Evolutionary conservation across 37 sponge, comb jelly and placozoan genomes (phyloP), one percentile per base, ranked within the genome.

Genomic region (Geodia barretti): DNA sequence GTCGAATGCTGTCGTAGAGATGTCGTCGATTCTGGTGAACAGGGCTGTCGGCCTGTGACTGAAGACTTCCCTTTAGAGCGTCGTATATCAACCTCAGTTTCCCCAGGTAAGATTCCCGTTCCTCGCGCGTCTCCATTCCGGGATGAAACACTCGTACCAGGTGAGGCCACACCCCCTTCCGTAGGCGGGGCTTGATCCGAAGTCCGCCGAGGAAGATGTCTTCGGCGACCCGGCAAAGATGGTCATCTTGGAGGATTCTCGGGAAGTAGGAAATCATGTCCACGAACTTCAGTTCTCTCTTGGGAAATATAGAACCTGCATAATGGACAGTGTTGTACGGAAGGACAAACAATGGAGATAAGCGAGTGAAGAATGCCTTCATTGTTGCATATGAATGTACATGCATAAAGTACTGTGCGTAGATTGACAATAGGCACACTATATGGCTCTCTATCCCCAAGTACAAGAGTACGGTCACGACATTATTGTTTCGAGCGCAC

Each of bases 131-230:
- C 4, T 70, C 41, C 79, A 88, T 70, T 14, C 47, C 59, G 0
- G 93, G 93, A 31, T 79, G 89, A 60, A 82, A 92, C 43, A 92
- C 83, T 3, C 86, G 85, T 32, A 90, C 41, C 28, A 85, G 60
- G 61, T 86, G 82, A 70, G 62, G 40, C 91, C 86, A 86, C 60
- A 90, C 73, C 8, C 83, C 82, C 35, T 68, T 62, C 31, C 83
- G 40, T 19, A 90, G 70, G 0, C 32, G 41, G 0, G 43, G 67
- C 67, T 78, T 86, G 26, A 91, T 28, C 21, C 60, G 40, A 37
- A 33, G 60, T 58, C 77, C 83, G 3, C 74, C 60, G 2, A 80
- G 37, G 36, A 89, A 79, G 14, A 89, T 84, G 35, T 37, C 28
- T 1, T 61, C 41, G 30, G 80, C 62, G 19, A 89, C 70, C 0